phyloP scores from a whole-genome alignment of 2,113 vertebrate genomes.

The Zapornia atra region DNA sequence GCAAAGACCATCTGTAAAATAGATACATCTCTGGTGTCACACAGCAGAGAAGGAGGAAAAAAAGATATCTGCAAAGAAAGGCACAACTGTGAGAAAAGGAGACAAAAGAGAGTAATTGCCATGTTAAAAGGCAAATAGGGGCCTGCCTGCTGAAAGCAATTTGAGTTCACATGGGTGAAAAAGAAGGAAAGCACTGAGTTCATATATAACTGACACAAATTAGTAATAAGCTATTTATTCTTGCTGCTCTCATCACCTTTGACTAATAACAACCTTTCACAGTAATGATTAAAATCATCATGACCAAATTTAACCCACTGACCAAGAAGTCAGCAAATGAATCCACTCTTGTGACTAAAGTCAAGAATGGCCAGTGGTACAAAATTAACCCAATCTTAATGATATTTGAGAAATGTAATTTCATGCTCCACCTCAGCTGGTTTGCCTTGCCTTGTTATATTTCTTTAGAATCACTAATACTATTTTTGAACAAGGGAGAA shows the following conservation, averaged over 20 bases:
- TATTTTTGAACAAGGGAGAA: not conserved
- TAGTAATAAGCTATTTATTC: constrained; percentile 55
- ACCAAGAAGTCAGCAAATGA: not conserved
- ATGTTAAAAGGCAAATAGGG: constrained; percentile 4
- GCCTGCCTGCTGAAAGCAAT: constrained; percentile 14
- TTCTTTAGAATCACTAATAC: not conserved
- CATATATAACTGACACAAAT: constrained; percentile 36
- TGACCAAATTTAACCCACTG: constrained; percentile 18
- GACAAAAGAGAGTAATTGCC: not conserved
- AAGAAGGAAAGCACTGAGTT: not conserved
- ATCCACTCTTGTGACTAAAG: constrained; percentile 14
- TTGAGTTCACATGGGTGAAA: constrained; percentile 7
- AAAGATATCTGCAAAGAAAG: not conserved
- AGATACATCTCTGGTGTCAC: not conserved
- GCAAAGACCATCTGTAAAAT: not conserved
- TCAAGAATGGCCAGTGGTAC: constrained; percentile 11
- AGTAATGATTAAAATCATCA: constrained; percentile 25
- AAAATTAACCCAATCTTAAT: constrained; percentile 46
- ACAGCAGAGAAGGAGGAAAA: not conserved
- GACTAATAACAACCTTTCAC: constrained; percentile 34
- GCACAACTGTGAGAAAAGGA: not conserved
- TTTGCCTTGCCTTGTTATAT: constrained; percentile 12
- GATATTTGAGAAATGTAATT: constrained; percentile 49
- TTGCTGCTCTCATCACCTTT: constrained; percentile 15
- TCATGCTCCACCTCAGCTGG: constrained; percentile 48